Conservation (phyloP, 2,113 vertebrate species). For the Passer montanus region DNA sequence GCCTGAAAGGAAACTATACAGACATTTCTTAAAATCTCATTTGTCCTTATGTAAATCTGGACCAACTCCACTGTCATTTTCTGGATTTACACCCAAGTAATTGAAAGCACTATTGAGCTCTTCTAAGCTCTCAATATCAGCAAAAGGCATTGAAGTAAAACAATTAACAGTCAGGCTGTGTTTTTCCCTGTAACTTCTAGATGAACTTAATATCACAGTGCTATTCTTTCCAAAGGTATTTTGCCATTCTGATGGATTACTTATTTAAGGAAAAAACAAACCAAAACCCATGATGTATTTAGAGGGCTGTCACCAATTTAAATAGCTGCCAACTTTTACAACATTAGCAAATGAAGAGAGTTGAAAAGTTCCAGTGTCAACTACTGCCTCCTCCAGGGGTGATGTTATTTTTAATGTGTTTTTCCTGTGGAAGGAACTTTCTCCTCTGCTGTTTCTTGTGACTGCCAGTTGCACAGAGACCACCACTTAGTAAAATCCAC, state of each 20-base stretch:
- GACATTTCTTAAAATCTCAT: conserved; percentile 37
- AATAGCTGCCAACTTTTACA: background rate
- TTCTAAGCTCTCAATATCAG: background rate
- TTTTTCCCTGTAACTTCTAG: background rate
- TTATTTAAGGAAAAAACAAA: background rate
- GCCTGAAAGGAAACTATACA: conserved; percentile 24
- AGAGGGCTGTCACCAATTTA: background rate
- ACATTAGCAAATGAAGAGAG: background rate
- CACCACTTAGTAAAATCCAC: background rate
- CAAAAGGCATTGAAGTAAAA: conserved; percentile 19
- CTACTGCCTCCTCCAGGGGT: background rate
- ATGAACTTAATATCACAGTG: background rate
- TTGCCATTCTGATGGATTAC: background rate
- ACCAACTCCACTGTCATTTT: conserved; percentile 1
- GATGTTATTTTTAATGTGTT: background rate
- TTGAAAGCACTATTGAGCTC: background rate
- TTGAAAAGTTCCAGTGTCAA: background rate
- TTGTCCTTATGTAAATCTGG: conserved; percentile 40
- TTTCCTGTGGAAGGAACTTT: background rate
- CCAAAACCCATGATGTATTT: background rate
- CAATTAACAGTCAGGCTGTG: background rate
- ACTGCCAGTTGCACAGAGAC: background rate
- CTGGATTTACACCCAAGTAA: conserved; percentile 31
- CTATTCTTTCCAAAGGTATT: background rate
- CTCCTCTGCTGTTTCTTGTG: background rate